Percentiles rank a stretch among this genome's conserved stretches.
phyloP scores from a whole-genome alignment of 1,140 invertebrate species.

The Drosophila bocki region DNA sequence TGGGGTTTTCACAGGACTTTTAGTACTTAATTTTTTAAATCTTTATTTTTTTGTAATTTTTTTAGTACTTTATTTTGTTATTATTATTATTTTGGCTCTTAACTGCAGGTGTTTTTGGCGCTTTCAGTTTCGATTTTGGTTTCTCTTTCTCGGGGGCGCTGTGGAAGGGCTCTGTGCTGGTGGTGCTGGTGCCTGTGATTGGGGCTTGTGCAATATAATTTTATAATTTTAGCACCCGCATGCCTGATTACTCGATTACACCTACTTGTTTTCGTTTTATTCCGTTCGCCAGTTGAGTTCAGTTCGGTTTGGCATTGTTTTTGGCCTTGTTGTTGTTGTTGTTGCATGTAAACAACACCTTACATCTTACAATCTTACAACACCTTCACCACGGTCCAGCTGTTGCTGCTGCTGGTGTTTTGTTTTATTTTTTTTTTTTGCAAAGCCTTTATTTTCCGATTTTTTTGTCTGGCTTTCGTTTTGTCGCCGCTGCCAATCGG shows the following conservation, averaged over 20 bases:
- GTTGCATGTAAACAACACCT: conserved; percentile 79
- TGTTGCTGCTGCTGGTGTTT: conserved; percentile 38
- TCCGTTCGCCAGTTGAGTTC: conserved; percentile 13
- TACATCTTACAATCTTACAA: conserved; percentile 50
- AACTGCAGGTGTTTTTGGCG: neutral
- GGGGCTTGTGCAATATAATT: conserved; percentile 65
- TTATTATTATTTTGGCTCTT: neutral
- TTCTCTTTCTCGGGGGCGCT: neutral
- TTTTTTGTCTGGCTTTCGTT: conserved; percentile 22
- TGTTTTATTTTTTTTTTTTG: conserved; percentile 11
- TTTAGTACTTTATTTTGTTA: neutral
- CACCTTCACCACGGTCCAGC: conserved; percentile 80
- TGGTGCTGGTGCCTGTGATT: conserved; percentile 4
- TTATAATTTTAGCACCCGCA: conserved; percentile 77
- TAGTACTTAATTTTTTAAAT: no score
- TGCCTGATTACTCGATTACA: conserved; percentile 73
- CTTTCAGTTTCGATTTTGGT: neutral
- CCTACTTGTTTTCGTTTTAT: conserved; percentile 41
- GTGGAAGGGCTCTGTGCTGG: conserved; percentile 3
- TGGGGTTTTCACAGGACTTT: no score
- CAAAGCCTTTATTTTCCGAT: conserved; percentile 7
- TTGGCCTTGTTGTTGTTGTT: conserved; percentile 26
- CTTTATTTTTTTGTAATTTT: no score
- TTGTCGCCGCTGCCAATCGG: conserved; percentile 28
- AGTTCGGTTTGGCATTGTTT: conserved; percentile 19